These are phyloP conservation scores for Phaethon lepturus DNA, from an alignment of 2,113 vertebrate genomes.

Conservation along the genomic window DNA sequence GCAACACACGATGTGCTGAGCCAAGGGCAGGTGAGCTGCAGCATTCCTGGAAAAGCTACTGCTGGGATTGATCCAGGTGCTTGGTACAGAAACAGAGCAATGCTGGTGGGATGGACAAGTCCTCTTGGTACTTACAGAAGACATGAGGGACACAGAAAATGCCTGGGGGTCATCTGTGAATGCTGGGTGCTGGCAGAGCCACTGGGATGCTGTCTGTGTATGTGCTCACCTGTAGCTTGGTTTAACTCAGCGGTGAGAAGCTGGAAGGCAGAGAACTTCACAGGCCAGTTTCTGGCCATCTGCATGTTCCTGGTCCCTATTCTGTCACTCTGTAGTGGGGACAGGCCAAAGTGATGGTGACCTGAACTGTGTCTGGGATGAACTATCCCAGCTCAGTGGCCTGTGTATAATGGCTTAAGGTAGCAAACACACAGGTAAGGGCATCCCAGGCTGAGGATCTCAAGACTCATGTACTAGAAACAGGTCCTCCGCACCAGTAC, in stretches of 20 bases:
- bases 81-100: background rate
- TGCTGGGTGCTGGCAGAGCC: background rate
- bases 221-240: background rate
- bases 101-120: background rate
- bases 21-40: background rate
- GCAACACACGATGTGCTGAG: fast-evolving
- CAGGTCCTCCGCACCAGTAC: background rate
- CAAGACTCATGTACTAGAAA: background rate
- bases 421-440: background rate
- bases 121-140: background rate
- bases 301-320: background rate
- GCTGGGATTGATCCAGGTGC: background rate
- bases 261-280: background rate
- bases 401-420: background rate
- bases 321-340: background rate
- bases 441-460: background rate
- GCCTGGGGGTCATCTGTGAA: background rate
- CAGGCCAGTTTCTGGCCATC: background rate
- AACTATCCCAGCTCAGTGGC: background rate
- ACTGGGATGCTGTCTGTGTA: background rate
- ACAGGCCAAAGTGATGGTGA: background rate
- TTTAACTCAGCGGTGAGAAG: background rate
- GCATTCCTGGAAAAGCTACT: background rate
- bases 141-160: background rate
- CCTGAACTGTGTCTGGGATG: background rate